phyloP scores from a whole-genome alignment of 2,113 vertebrate genomes.

The Phalacrocorax pelagicus region DNA sequence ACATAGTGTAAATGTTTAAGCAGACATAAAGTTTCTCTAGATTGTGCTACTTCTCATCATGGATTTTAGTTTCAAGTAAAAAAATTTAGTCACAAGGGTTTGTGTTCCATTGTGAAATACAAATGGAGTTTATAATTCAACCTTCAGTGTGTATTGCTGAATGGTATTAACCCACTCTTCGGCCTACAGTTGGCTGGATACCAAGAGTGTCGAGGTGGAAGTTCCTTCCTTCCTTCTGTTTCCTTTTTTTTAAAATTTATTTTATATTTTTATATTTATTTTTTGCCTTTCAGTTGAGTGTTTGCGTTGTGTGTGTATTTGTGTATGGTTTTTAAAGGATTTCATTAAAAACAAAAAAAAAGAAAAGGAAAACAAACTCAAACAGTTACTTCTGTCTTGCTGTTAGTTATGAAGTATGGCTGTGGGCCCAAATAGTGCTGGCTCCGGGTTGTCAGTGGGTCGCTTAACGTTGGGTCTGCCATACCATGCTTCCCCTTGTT shows the following conservation, averaged over 20 bases:
- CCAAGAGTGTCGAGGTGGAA: slow-evolving; percentile 46
- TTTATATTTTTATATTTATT: slow-evolving; percentile 3
- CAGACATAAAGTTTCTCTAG: slow-evolving; percentile 69
- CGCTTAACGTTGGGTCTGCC: slow-evolving; percentile 81
- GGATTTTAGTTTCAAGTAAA: slow-evolving; percentile 75
- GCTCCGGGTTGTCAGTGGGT: slow-evolving; percentile 85
- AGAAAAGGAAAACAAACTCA: slow-evolving; percentile 64
- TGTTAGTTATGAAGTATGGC: slow-evolving; percentile 99
- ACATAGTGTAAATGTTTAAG: slow-evolving; percentile 49
- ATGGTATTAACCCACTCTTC: slow-evolving; percentile 55
- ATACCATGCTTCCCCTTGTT: slow-evolving; percentile 86
- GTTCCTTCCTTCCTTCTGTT: background rate
- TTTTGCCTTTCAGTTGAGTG: slow-evolving; percentile 67
- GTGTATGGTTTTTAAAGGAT: slow-evolving; percentile 48
- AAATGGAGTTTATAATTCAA: slow-evolving; percentile 71
- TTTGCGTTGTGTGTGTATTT: slow-evolving; percentile 25
- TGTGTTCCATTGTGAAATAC: slow-evolving; percentile 53
- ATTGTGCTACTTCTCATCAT: slow-evolving; percentile 80
- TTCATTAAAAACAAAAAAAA: background rate
- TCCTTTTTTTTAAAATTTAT: background rate
- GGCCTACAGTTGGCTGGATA: background rate
- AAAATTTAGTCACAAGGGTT: slow-evolving; percentile 54
- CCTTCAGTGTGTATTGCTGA: slow-evolving; percentile 74
- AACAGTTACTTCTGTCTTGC: slow-evolving; percentile 99
- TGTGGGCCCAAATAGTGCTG: slow-evolving; percentile 93